Percentiles rank a stretch among this genome's conserved stretches.
Evolutionary conservation across 2,888 invertebrate genomes (phyloP).

Genomic region (Aromia moschata): DNA sequence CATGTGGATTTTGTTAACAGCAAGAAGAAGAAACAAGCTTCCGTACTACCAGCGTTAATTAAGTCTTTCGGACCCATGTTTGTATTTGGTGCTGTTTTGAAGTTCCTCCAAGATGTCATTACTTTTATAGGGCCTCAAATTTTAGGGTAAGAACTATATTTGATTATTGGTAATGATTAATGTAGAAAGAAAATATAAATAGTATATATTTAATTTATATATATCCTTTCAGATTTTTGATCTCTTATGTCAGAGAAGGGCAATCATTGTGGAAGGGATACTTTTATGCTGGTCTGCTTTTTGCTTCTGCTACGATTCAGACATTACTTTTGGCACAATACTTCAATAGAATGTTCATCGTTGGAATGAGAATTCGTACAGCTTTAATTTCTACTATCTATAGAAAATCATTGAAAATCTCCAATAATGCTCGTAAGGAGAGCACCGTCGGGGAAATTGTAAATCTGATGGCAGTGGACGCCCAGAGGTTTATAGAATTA

Average conservation of each 20-base stretch:
- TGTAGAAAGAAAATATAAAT: neutral
- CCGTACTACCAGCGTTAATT: slow-evolving; percentile 84
- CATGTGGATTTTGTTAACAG: slow-evolving; percentile 78
- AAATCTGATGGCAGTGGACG: slow-evolving; percentile 92
- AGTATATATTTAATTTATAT: neutral
- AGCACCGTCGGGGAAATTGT: slow-evolving; percentile 92
- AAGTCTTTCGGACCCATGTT: slow-evolving; percentile 90
- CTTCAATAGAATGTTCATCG: slow-evolving; percentile 89
- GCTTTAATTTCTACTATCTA: slow-evolving; percentile 91
- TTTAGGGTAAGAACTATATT: slow-evolving; percentile 71
- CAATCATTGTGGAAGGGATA: slow-evolving; percentile 87
- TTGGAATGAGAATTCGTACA: slow-evolving; percentile 90
- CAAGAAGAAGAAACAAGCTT: slow-evolving; percentile 76
- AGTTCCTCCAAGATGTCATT: slow-evolving; percentile 82
- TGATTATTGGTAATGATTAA: neutral
- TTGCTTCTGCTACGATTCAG: slow-evolving; percentile 79
- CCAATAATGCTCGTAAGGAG: slow-evolving; percentile 81
- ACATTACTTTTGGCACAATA: slow-evolving; percentile 89
- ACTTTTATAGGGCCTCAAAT: slow-evolving; percentile 92
- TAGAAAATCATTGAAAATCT: slow-evolving; percentile 83
- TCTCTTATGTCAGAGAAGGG: slow-evolving; percentile 72
- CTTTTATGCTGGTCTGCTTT: slow-evolving; percentile 79
- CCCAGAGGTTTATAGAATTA: slow-evolving; percentile 86
- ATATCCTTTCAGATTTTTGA: slow-evolving; percentile 71
- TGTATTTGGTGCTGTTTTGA: slow-evolving; percentile 84